Base-by-base conservation (phyloP, 2,888 invertebrate species). In the Lepidocyrtoides sp. region DNA sequence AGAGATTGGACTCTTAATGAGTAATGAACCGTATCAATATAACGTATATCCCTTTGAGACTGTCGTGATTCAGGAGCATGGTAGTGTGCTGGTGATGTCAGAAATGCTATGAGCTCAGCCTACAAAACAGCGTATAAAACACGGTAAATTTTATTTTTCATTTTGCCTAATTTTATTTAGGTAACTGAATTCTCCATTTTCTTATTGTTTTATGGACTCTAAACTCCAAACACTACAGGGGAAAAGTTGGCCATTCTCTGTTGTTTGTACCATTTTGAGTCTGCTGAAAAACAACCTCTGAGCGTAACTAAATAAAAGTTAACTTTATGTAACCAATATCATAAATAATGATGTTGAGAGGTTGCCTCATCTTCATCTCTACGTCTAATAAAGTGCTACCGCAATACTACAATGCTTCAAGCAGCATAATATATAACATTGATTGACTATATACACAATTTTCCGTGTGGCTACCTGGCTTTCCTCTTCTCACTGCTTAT, bases 401-500 rank as follows among this genome's bases (percentile, higher is more conserved):
- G 14, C 14, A 44, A 44, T 44, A 14, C 44, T 44, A 14, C 14
- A 44, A 12, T 14, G 44, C 8, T 12, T 44, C 10, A 44, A 44
- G 8, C 36, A 1, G n/a, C n/a, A n/a, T n/a, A n/a, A n/a, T n/a
- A n/a, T n/a, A 44, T 12, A 44, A 1, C 14, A 36, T 5, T 44
- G 14, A 44, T 44, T 44, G 44, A 44, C 44, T 44, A 14, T 44
- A 44, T 54, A 54, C 54, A 54, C 32, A 66, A n/a, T 14, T 23
- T 75, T 44, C 41, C 44, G 23, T 77, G 77, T 77, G 77, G 77
- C 77, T 77, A 77, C 77, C 72, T 75, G 72, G 41, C 72, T 75
- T 32, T 2, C 14, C 1, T 12, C 14, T 7, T 32, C 4, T 69
- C 0, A 7, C 4, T 69, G n/a, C n/a, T 66, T n/a, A 29, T 41